Evolutionary conservation across 2,113 vertebrate genomes (phyloP).

Genomic region (Xiphorhynchus elegans): DNA sequence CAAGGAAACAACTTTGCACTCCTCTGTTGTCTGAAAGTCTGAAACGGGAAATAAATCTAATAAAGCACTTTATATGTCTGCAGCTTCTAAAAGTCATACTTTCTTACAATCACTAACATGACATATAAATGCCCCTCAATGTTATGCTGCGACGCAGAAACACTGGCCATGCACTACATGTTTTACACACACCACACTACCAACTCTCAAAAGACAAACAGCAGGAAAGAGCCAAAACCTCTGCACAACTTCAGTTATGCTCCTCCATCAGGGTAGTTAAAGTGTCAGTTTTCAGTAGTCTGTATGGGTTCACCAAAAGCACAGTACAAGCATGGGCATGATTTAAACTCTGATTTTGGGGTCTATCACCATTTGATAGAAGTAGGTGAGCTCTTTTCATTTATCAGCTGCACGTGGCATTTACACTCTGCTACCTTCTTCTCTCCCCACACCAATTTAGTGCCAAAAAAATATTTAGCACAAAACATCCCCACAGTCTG

Average conservation of each 20-base stretch:
- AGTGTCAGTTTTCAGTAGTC: background rate
- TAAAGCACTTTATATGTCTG: background rate
- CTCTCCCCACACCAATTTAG: background rate
- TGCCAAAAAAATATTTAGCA: background rate
- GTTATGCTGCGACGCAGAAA: background rate
- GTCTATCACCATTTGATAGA: accelerated
- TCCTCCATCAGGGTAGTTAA: background rate
- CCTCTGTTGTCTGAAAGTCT: background rate
- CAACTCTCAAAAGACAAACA: background rate
- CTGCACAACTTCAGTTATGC: background rate
- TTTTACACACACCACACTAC: background rate
- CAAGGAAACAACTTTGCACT: background rate
- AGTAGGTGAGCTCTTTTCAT: background rate
- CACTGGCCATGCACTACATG: accelerated
- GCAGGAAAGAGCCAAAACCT: background rate
- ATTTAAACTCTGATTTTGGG: background rate
- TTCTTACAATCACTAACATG: background rate
- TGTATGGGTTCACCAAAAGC: background rate
- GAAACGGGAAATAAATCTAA: background rate
- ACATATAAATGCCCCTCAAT: background rate
- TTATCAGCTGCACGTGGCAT: background rate
- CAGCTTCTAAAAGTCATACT: background rate
- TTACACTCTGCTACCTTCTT: background rate
- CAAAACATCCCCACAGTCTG: background rate
- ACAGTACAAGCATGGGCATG: background rate